Evolutionary conservation across 2,888 invertebrate species (phyloP).

Genomic region (Nematopogon swammerdamellus): DNA sequence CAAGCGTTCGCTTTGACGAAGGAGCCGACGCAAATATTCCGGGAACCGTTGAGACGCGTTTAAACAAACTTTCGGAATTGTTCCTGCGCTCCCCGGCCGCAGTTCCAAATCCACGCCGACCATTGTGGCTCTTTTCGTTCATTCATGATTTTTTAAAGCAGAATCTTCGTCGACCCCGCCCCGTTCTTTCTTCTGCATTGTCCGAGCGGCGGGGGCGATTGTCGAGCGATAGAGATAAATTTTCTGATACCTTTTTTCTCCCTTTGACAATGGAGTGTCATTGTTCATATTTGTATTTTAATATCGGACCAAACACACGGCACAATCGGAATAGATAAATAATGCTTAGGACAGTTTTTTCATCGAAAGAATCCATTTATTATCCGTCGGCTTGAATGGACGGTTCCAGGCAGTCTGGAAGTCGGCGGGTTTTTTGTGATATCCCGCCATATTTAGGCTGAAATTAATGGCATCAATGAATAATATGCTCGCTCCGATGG

Average conservation of each 20-base stretch:
- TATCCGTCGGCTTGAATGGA: constrained; percentile 24
- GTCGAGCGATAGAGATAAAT: constrained; percentile 31
- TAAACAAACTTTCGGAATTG: constrained; percentile 1
- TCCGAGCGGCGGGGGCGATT: constrained; percentile 15
- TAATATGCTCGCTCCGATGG: background rate
- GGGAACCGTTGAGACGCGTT: background rate
- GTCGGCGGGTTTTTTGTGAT: constrained; percentile 10
- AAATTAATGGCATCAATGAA: constrained; percentile 23
- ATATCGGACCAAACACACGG: constrained; percentile 39
- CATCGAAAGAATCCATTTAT: constrained; percentile 20
- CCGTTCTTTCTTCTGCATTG: constrained; percentile 23
- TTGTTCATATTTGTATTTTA: constrained; percentile 51
- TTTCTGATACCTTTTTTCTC: constrained; percentile 29
- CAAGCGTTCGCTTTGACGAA: constrained; percentile 13
- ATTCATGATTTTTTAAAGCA: constrained; percentile 29
- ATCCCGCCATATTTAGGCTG: constrained; percentile 20
- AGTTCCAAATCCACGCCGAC: constrained; percentile 5
- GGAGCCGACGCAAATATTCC: constrained; percentile 13
- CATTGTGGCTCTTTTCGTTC: constrained; percentile 22
- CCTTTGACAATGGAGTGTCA: constrained; percentile 41
- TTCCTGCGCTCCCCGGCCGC: background rate
- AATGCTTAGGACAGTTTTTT: constrained; percentile 32
- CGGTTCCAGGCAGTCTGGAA: constrained; percentile 41
- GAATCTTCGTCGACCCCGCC: constrained; percentile 21
- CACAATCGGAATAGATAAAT: constrained; percentile 44